Evolutionary conservation across 2,888 invertebrate genomes (phyloP).

Genomic region (Cerceris rybyensis): DNA sequence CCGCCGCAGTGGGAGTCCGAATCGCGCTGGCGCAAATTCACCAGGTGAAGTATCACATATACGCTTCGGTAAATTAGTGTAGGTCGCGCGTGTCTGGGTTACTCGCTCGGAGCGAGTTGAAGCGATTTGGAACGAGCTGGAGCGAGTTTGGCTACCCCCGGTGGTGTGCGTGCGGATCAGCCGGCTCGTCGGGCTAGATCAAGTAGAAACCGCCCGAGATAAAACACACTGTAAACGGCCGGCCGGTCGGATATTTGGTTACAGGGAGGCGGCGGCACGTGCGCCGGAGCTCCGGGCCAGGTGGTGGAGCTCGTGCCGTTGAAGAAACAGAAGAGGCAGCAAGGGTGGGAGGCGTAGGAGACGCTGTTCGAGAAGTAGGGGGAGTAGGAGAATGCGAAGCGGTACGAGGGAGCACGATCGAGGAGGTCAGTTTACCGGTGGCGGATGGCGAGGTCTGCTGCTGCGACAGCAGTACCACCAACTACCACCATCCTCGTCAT

Average conservation of each 20-base stretch:
- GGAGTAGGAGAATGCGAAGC: slow-evolving; percentile 51
- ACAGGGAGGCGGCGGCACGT: slow-evolving; percentile 81
- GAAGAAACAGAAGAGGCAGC: slow-evolving; percentile 58
- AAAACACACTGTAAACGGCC: slow-evolving; percentile 68
- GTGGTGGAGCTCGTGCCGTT: slow-evolving; percentile 67
- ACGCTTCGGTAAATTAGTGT: neutral
- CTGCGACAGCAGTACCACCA: slow-evolving; percentile 53
- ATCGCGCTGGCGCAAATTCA: no score
- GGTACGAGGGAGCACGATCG: slow-evolving; percentile 51
- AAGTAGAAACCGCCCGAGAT: slow-evolving; percentile 59
- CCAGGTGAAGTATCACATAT: no score
- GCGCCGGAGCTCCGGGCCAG: slow-evolving; percentile 75
- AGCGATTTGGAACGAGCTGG: no score
- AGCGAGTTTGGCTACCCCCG: slow-evolving; percentile 3
- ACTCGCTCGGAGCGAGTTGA: no score
- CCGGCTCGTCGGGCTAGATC: slow-evolving; percentile 55
- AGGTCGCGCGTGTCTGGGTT: neutral
- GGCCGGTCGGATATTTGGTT: slow-evolving; percentile 75
- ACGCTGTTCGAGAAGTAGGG: slow-evolving; percentile 27
- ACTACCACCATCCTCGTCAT: slow-evolving; percentile 54
- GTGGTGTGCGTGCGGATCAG: slow-evolving; percentile 36
- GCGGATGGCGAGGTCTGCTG: slow-evolving; percentile 60
- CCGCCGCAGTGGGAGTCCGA: no score
- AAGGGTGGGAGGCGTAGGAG: slow-evolving; percentile 42
- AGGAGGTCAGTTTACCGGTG: slow-evolving; percentile 61